Evolutionary conservation across 2,113 vertebrate species (phyloP).

Genomic region (Prolemur simus): DNA sequence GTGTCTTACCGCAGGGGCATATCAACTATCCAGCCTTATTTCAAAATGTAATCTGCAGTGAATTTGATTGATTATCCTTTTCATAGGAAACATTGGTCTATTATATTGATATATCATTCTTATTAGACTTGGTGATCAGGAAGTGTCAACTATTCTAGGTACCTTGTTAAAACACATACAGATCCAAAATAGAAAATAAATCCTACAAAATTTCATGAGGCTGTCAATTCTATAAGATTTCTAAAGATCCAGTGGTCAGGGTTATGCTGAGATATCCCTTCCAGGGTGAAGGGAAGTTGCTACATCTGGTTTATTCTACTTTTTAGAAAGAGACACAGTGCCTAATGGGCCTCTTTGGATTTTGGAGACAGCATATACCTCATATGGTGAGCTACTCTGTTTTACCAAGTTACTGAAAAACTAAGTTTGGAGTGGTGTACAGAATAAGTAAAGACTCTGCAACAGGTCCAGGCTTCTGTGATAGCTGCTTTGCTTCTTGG

Average conservation of each 20-base stretch:
- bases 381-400: neutral
- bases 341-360: neutral
- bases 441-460: neutral
- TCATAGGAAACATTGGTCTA: neutral
- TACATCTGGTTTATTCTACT: neutral
- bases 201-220: neutral
- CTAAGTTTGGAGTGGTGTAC: neutral
- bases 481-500: neutral
- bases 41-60: neutral
- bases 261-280: neutral
- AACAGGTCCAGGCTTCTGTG: neutral
- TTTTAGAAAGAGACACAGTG: neutral
- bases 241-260: neutral
- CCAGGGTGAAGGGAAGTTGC: neutral
- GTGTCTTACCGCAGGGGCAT: neutral
- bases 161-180: neutral
- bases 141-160: neutral
- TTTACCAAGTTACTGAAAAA: neutral
- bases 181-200: neutral
- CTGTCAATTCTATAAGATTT: neutral
- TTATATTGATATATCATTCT: neutral
- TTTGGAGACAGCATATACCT: neutral
- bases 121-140: neutral
- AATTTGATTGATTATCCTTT: neutral
- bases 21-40: neutral